Base-by-base conservation (phyloP, 2,797 vertebrate genomes). In the Luscinia megarhynchos region DNA sequence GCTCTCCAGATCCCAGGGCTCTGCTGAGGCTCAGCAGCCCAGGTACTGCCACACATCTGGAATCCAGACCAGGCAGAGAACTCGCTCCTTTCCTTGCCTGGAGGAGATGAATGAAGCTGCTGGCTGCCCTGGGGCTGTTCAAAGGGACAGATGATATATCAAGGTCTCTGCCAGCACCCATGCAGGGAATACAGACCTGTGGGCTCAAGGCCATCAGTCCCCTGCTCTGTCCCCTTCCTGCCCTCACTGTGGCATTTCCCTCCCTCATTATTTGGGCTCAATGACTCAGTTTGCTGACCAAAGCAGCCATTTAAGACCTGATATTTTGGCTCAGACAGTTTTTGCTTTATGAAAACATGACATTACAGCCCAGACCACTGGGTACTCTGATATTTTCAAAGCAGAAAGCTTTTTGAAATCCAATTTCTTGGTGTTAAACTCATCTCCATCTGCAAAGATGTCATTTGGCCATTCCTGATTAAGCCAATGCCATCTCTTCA, bases 1-100 rank as follows among this genome's bases (percentile, higher is more conserved):
- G 80, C 30, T 58, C 66, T 62, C 46, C 48, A 11, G 30, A 17
- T 3, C 38, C 0, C 0, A 21, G 66, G 40, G 16, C 50, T 57
- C 23, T 15, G 78, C 30, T 17, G 5, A 45, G 48, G 15, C 61
- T 30, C 70, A 22, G 55, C 63, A 38, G 4, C 68, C 29, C 68
- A 54, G 63, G 48, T 29, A 11, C 53, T 26, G 53, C 41, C 73
- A 22, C 4, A 72, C 95, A 95, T 95, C 91, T 96, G 96, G 93
- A 88, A 77, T 80, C 79, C 94, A 95, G 94, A 89, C 50, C 30
- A 3, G 55, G 61, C 68, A 34, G 34, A 24, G 61, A 45, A 57
- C 77, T 29, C 23, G 30, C 72, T 94, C 53, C 34, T 67, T 40
- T 48, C 57, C 89, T 70, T 24, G 79, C 57, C 73, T 3, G 26